These are phyloP conservation scores for Antheraea assamensis DNA, from an alignment of 2,888 invertebrate genomes.

Conservation along the genomic window DNA sequence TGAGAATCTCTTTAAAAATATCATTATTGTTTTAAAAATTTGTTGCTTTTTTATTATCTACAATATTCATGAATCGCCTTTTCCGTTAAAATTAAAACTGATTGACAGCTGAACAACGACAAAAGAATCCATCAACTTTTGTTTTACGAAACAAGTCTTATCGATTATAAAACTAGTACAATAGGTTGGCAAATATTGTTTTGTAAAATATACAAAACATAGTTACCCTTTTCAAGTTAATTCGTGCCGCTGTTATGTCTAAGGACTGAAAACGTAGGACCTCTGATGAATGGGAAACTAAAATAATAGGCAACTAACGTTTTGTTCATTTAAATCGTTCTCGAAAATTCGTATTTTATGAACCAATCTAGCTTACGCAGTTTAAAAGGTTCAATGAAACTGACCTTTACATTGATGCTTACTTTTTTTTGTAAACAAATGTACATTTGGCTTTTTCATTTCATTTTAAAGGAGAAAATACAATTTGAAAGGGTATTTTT, in stretches of 20 bases:
- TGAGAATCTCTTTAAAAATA: no score
- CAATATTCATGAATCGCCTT: background rate
- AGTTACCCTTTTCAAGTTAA: slow-evolving; percentile 2
- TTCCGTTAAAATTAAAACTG: background rate
- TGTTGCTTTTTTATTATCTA: no score
- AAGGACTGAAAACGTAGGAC: slow-evolving; percentile 12
- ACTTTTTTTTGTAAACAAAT: background rate
- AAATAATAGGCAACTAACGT: slow-evolving; percentile 2
- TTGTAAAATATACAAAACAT: background rate
- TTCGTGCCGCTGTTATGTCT: slow-evolving; percentile 1
- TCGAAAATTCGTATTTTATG: background rate
- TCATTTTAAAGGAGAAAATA: background rate
- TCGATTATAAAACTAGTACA: no score
- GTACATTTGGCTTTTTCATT: background rate
- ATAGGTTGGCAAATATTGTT: background rate
- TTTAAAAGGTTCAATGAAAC: background rate
- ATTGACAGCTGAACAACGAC: background rate
- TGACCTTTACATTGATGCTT: background rate
- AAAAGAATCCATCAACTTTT: background rate
- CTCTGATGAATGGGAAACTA: background rate
- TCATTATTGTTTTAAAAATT: no score
- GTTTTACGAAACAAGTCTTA: background rate
- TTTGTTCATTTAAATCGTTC: background rate
- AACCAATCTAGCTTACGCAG: background rate
- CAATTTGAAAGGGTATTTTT: background rate